Evolutionary conservation across 2,797 vertebrate species (phyloP).

Genomic region (Halcyon smyrnensis): DNA sequence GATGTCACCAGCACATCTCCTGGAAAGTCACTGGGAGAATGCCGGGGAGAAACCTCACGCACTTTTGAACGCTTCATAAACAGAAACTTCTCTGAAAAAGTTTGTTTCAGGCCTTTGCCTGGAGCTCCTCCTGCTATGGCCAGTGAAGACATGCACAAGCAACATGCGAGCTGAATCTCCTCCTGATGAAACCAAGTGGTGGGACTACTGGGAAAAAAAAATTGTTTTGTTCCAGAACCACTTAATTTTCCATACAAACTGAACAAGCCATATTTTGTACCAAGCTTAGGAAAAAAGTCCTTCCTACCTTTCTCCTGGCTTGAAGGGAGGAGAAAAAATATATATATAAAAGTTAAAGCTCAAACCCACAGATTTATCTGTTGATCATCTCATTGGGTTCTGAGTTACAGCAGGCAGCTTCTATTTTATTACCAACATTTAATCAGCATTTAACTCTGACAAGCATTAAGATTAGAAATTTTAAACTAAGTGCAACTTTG

Average conservation of each 20-base stretch:
- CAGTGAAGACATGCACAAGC: accelerated
- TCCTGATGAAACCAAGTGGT: neutral
- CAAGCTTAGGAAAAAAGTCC: neutral
- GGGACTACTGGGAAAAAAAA: neutral
- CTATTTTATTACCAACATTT: slow-evolving; percentile 54
- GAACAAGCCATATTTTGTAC: neutral
- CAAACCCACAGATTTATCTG: slow-evolving; percentile 33
- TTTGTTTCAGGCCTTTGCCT: neutral
- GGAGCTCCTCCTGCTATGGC: neutral
- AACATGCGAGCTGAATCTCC: neutral
- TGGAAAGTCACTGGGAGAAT: neutral
- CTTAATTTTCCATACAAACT: neutral
- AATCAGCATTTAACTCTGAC: slow-evolving; percentile 56
- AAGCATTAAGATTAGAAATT: slow-evolving; percentile 50
- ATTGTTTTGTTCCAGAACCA: neutral
- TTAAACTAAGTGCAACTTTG: slow-evolving; percentile 52
- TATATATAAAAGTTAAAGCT: neutral
- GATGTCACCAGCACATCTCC: neutral
- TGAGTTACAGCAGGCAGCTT: neutral
- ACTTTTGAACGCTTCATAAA: neutral
- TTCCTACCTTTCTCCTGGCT: neutral
- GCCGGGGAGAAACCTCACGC: neutral
- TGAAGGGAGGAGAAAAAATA: neutral
- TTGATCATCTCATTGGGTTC: slow-evolving; percentile 1
- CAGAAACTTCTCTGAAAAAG: neutral